Evolutionary conservation across 2,888 invertebrate species (phyloP), one percentile per base, ranked within the genome.

Genomic region (Orthosia gothica): DNA sequence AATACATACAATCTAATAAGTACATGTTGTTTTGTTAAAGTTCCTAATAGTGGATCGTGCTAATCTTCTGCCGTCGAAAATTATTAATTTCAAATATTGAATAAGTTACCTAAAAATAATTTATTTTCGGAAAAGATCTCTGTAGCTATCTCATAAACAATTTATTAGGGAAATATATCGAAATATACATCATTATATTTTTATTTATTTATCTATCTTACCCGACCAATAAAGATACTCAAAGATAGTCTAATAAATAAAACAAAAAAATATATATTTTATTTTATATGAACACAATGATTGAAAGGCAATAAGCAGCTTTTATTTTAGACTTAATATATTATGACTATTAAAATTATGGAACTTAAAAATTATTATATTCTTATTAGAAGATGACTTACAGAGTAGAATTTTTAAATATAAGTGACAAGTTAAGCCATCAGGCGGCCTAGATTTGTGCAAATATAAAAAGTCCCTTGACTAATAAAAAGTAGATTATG

Each of bases 121-220:
- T 84, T 87, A 87, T 87, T 88, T 87, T 88, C 85, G 71, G 82
- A 84, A 88, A 79, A 72, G 83, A 87, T 87, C 88, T 87, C 87
- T 87, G 79, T 87, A 84, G 81, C 64, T 81, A 77, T 76, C 79
- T 82, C 65, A 75, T 84, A 83, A 74, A 79, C 69, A 75, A 81
- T 64, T 32, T 71, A 79, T 80, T 82, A 79, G 74, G 20, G 50
- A 83, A 76, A 67, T 72, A 73, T 74, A 78, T 81, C 69, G 15
- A 76, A 73, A 81, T 72, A 74, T 83, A 83, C 64, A 79, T 79
- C 23, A 77, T 76, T 67, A 81, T 81, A 84, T 80, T 82, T 76
- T 82, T 76, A 83, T 79, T 81, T 77, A 83, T 79, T 67, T 79
- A 82, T 75, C 65, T 81, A 81, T 81, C 76, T 78, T 76, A 82